Evolutionary conservation across 1,140 invertebrate species (phyloP).

Genomic region (Drosophila albomicans): DNA sequence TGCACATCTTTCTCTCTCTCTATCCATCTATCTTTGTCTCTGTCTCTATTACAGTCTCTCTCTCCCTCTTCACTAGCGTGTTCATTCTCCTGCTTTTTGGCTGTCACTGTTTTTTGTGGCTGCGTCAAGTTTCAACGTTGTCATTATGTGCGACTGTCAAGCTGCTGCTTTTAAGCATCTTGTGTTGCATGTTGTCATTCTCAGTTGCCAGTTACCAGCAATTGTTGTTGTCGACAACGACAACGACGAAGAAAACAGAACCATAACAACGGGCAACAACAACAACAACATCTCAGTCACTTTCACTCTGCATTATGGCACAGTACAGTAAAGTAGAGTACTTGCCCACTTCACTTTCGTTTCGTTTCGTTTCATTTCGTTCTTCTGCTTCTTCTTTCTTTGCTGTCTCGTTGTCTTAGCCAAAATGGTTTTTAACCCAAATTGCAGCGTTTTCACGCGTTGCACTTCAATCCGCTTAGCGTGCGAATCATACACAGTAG

Average conservation of each 20-base stretch:
- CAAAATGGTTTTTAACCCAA: conserved; percentile 76
- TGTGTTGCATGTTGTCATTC: conserved; percentile 58
- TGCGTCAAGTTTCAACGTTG: conserved; percentile 19
- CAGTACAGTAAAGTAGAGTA: too few relatives aligned
- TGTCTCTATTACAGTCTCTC: not conserved
- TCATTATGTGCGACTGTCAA: conserved; percentile 8
- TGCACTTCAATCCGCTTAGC: conserved; percentile 67
- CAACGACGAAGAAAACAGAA: not conserved
- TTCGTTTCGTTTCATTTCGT: not conserved
- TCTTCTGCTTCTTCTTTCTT: not conserved
- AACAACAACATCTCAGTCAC: conserved; percentile 59
- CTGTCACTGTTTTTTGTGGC: not conserved
- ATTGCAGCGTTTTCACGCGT: conserved; percentile 64
- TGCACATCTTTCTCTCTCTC: not conserved
- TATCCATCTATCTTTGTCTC: not conserved
- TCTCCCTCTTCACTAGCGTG: not conserved
- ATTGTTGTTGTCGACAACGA: conserved; percentile 42
- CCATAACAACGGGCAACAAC: too few relatives aligned
- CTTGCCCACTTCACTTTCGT: conserved; percentile 15
- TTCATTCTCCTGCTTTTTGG: not conserved
- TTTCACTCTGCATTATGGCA: conserved; percentile 60
- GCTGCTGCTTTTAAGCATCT: conserved; percentile 8
- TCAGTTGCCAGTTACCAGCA: conserved; percentile 46
- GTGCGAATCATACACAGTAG: conserved; percentile 12
- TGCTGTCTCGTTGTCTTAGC: conserved; percentile 41